Base-by-base conservation (phyloP, 2,888 invertebrate genomes). In the Clistopyga incitator region DNA sequence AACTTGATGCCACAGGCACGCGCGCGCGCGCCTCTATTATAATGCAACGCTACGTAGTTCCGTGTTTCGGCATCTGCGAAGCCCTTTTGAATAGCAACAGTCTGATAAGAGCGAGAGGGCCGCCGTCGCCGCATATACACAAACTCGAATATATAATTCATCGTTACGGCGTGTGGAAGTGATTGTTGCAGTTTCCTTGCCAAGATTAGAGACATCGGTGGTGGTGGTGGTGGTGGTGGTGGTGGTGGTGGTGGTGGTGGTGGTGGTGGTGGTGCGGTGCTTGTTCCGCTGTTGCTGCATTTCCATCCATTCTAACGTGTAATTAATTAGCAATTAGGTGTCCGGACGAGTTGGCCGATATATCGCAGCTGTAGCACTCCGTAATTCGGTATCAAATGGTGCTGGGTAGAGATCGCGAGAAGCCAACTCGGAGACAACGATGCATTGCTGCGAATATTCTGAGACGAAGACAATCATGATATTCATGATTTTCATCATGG, bases 311-410 rank as follows among this genome's bases (percentile, higher is more conserved):
- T 64, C 64, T 10, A 10, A 59, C 29, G 59, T 50, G 61, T 23
- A 74, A 74, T 61, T 74, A 74, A 74, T 74, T 61, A 34, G 47
- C 50, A 74, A 45, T 59, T 72, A 61, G 61, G n/a, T 45, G 15
- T 61, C 8, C 6, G 29, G 20, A 74, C 18, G 61, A 61, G 13
- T 50, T n/a, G 18, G 6, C 18, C 50, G 8, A 15, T 59, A 20
- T 13, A 20, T 23, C 34, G 47, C 2, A 25, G 15, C 13, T n/a
- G 10, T 6, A 18, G 18, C 2, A 2, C 18, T 18, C 18, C 42
- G 64, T 13, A 42, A 59, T 59, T 54, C 23, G 23, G 4, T 20
- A 54, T 23, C 11, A 23, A 23, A 13, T 54, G 13, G 1, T 6
- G 13, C 4, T 18, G 3, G n/a, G 3, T 6, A 2, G n/a, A 6